Percentiles rank a stretch among this genome's conserved stretches.
These are phyloP conservation scores for Petrolisthes cinctipes DNA, from an alignment of 2,888 invertebrate genomes.

Conservation along the genomic window DNA sequence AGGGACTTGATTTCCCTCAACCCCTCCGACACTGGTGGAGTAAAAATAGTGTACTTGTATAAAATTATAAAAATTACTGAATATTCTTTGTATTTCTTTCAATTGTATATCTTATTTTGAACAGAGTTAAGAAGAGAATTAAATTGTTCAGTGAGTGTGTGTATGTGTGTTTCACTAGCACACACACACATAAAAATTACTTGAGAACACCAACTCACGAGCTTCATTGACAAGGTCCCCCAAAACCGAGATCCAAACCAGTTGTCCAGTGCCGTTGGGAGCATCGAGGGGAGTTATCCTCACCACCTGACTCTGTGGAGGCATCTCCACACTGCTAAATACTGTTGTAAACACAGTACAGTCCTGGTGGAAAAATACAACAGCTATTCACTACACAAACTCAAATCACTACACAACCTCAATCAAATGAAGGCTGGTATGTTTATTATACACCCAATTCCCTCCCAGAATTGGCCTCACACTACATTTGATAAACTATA, in stretches of 20 bases:
- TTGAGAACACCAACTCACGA: constrained; percentile 17
- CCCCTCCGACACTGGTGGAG: constrained; percentile 46
- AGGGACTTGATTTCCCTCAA: constrained; percentile 56
- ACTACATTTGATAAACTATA: no score
- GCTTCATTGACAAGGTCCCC: constrained; percentile 63
- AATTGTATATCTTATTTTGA: background rate
- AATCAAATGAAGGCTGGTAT: no score
- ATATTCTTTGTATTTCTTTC: background rate
- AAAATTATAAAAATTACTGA: no score
- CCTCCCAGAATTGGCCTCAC: no score
- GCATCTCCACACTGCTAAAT: constrained; percentile 78
- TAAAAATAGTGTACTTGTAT: background rate
- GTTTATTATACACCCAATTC: no score
- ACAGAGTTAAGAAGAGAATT: background rate
- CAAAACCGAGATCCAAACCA: constrained; percentile 72
- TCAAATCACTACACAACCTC: no score
- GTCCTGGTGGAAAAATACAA: constrained; percentile 66
- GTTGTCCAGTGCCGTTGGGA: constrained; percentile 78
- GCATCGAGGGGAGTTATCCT: constrained; percentile 78
- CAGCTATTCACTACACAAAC: no score
- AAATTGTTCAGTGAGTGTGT: background rate
- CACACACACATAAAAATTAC: background rate
- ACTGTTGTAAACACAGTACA: constrained; percentile 84
- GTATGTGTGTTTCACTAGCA: background rate
- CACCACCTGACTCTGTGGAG: constrained; percentile 79